Evolutionary conservation across 2,797 vertebrate genomes (phyloP), one percentile per base, ranked within the genome.

Genomic region (Florisuga fusca): DNA sequence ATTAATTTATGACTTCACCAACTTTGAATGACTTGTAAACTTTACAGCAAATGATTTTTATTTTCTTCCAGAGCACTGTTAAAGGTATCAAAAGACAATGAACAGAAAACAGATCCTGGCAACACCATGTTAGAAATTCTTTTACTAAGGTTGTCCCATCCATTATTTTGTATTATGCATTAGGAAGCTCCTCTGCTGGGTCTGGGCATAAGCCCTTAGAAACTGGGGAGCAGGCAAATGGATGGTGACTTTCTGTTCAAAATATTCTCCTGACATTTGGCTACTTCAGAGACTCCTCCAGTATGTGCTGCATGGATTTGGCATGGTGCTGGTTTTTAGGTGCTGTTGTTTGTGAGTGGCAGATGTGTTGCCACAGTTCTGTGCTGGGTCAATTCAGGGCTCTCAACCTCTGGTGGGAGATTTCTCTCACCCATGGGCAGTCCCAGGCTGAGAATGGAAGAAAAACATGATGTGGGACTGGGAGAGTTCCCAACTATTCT

Each of bases 1-100:
- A 1, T 77, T 84, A 85, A 78, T 85, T 84, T 80, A 83, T 57
- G 29, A 77, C 48, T 79, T 54, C 53, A 89, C 19, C 46, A 93
- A 45, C 36, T 92, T 78, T 64, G 81, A 83, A 61, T 93, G 54
- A 55, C 58, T 68, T 61, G 38, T 64, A 90, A 93, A 90, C 36
- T 68, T 94, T 75, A 46, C 12, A 54, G 46, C 29, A 87, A 80
- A 74, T 75, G 4, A 79, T 71, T 89, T 2, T 31, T 77, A 27
- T 57, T 67, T 91, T 82, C 78, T 48, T 55, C n/a, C 54, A 62
- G 51, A 75, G 13, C 19, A 58, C 7, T 68, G 31, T 50, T 27
- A 85, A 72, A 55, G 29, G 22, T 68, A 61, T 46, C 45, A 62
- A 77, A 63, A 64, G 54, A 64, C 33, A 89, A 63, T 31, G 55